Evolutionary conservation across 2,888 invertebrate species (phyloP).

Genomic region (Horisme vitalbata): DNA sequence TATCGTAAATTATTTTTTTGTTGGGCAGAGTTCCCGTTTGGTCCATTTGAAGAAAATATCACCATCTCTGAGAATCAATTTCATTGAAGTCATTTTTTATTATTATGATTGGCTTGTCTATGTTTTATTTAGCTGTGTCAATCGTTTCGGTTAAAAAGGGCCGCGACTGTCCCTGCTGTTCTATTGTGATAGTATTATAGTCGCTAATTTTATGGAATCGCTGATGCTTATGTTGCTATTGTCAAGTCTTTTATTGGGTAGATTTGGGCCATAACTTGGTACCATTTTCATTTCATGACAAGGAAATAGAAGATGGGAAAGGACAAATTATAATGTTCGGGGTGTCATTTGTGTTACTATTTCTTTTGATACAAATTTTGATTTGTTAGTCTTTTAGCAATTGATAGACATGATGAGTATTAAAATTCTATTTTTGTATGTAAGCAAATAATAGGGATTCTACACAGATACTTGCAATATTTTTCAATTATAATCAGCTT

Average conservation of each 20-base stretch:
- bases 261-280: conserved; percentile 16
- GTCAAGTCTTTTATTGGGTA: conserved; percentile 20
- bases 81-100: no score
- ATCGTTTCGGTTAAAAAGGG: conserved; percentile 38
- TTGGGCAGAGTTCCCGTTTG: no score
- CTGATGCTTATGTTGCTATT: conserved; percentile 17
- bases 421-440: no score
- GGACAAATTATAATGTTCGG: conserved; percentile 2
- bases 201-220: conserved; percentile 34
- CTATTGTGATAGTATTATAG: conserved; percentile 53
- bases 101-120: not conserved
- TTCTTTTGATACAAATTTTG: no score
- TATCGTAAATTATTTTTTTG: no score
- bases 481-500: no score
- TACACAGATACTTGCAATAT: no score
- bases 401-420: no score
- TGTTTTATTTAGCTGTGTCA: conserved; percentile 6
- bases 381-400: no score
- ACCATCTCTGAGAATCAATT: no score
- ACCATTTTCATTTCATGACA: conserved; percentile 12
- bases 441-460: no score
- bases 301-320: conserved; percentile 1
- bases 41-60: no score
- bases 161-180: conserved; percentile 41
- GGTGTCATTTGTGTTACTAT: not conserved